Base-by-base conservation (phyloP, 2,888 invertebrate species). In the Notodonta dromedarius region DNA sequence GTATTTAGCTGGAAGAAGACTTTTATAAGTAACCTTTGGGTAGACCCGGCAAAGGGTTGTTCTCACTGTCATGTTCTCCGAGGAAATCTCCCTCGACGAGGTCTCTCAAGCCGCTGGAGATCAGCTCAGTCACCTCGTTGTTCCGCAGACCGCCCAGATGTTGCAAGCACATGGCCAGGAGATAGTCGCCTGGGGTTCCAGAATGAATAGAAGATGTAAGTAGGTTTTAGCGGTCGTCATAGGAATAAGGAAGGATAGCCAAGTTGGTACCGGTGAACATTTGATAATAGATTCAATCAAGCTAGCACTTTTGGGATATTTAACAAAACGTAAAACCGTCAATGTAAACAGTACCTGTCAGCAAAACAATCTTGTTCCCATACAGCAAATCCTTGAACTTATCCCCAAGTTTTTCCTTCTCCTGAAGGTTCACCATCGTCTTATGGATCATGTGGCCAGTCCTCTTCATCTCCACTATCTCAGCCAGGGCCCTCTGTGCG, bases 381-480 rank as follows among this genome's bases (percentile, higher is more conserved):
- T 88, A 90, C 59, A 93, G 75, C 68, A 92, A 71, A 59, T 93
- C 92, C 39, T 89, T 85, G 60, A 79, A 89, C 71, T 89, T 89
- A 11, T 88, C 84, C 0, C 81, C 84, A 14, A 81, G 66, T 48
- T 81, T 86, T 61, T 85, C 81, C 67, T 85, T 87, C 4, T 88
- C 87, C 69, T 87, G 84, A 2, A 93, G 83, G 66, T 93, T 91
- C 13, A 84, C 90, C 90, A 92, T 89, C 0, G 90, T 86, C 74
- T 88, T 91, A 56, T 93, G 93, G 53, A 93, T 87, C 77, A 92
- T 79, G 67, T 93, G 93, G 0, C 91, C 93, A 0, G 91, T 93
- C 14, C 93, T 77, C 72, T 93, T 93, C 93, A 93, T 93, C 79
- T 93, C 93, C 51, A 93, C 92, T 1, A 94, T 91, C 73, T 93